Conservation (phyloP, 2,888 invertebrate species). For the Drosophila melanosoma region DNA sequence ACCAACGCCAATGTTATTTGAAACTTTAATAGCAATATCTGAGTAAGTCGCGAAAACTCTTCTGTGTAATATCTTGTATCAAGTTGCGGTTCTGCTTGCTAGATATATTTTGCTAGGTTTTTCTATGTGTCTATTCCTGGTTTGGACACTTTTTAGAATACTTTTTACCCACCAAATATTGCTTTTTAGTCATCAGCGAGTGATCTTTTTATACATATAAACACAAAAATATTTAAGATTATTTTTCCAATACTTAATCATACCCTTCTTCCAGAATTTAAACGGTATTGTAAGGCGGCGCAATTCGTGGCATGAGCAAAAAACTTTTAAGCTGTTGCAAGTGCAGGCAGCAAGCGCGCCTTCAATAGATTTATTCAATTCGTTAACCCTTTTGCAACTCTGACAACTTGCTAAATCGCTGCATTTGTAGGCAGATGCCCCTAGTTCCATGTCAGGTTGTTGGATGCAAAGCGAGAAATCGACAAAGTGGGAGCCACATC, state of each 20-base stretch:
- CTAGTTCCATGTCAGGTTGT: background rate
- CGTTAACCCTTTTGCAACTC: slow-evolving; percentile 43
- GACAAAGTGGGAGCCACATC: slow-evolving; percentile 32
- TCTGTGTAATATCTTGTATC: background rate
- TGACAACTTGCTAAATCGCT: slow-evolving; percentile 29
- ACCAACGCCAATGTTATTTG: slow-evolving; percentile 14
- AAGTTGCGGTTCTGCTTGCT: background rate
- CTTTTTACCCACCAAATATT: background rate
- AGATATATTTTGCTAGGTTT: background rate
- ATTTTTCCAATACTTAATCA: background rate
- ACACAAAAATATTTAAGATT: background rate
- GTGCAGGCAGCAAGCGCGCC: slow-evolving; percentile 10
- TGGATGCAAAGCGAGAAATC: background rate
- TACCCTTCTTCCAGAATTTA: background rate
- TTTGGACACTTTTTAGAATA: background rate
- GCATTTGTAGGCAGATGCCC: slow-evolving; percentile 11
- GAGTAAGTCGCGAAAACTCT: background rate
- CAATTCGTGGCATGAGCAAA: slow-evolving; percentile 10
- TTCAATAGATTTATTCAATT: slow-evolving; percentile 46
- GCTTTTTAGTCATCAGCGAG: background rate
- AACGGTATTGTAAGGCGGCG: background rate
- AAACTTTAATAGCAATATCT: background rate
- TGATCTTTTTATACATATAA: background rate
- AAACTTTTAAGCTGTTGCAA: slow-evolving; percentile 32
- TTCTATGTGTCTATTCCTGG: background rate